Evolutionary conservation across 2,888 invertebrate genomes (phyloP), one percentile per base, ranked within the genome.

Genomic region (Drosophila fungiperda): DNA sequence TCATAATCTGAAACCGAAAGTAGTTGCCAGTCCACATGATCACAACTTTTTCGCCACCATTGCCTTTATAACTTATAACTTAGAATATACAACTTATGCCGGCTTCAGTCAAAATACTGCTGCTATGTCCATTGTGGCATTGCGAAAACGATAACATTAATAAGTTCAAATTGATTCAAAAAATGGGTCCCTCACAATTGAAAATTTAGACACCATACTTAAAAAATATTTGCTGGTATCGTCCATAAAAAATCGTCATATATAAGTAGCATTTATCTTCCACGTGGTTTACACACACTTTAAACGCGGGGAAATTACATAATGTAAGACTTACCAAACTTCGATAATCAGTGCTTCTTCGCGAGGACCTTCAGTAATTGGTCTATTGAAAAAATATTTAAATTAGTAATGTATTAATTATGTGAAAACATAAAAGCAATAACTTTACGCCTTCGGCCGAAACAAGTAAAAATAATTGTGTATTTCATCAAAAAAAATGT

Each of bases 271-370:
- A 45, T 42, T 1, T 20, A 20, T 20, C 7, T 20, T 20, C 7
- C 20, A 20, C 20, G 20, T 20, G 12, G 45, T 7, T 45, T 45
- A 20, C 11, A 12, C 20, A 42, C 20, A 11, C 40, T 11, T 11
- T 11, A 42, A 42, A 20, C 12, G 6, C 3, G 6, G 12, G 12
- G 7, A 20, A 20, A 23, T 15, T 45, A 4, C 8, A 15, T 45
- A 15, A 45, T 23, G 23, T 23, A 23, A 45, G 23, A 73, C 89
- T 79, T 83, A 91, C 90, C 97, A 97, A 26, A 97, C 96, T 95
- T 97, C 97, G 76, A 97, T 93, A 87, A 95, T 95, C 33, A 97
- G 93, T 15, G 95, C 95, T 91, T 97, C 97, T 73, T 96, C 96
- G 62, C 95, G 94, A 17, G 95, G 94, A 91, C 95, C 96, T 68